Percentiles rank a stretch among this genome's conserved stretches.
Evolutionary conservation across 2,888 invertebrate species (phyloP).

Genomic region (Brachyptera risi): DNA sequence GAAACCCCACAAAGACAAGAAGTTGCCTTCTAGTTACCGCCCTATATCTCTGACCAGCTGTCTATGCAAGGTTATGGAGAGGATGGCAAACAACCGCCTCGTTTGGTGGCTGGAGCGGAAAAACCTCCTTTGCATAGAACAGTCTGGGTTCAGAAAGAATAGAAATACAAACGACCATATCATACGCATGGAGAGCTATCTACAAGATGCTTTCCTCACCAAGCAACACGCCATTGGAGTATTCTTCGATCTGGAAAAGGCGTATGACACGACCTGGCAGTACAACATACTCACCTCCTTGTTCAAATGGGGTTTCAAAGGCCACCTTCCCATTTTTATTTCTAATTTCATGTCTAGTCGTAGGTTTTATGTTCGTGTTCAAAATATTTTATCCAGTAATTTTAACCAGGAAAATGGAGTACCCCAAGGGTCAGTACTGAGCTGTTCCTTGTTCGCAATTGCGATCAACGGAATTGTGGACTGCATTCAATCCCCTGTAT

Average conservation of each 20-base stretch:
- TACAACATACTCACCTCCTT: constrained; percentile 29
- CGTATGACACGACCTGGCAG: constrained; percentile 34
- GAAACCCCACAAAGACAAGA: constrained; percentile 11
- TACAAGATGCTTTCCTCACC: constrained; percentile 32
- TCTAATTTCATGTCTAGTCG: too few species aligned
- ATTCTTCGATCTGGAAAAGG: constrained; percentile 32
- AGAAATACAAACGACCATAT: too few species aligned
- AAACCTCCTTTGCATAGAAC: constrained; percentile 26
- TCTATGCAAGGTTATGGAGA: constrained; percentile 36
- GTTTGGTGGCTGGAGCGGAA: constrained; percentile 34
- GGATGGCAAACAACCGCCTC: constrained; percentile 35
- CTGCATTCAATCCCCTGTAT: constrained; percentile 13
- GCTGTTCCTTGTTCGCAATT: too few species aligned
- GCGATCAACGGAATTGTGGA: constrained; percentile 11
- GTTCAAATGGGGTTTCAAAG: constrained; percentile 30
- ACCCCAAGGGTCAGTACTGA: too few species aligned
- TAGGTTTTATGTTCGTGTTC: constrained; percentile 3
- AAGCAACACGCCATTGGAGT: constrained; percentile 33
- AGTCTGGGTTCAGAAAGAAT: too few species aligned
- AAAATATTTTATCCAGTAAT: constrained; percentile 22
- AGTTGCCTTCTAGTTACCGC: constrained; percentile 28
- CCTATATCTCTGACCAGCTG: constrained; percentile 37
- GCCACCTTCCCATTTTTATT: too few species aligned
- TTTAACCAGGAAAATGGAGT: too few species aligned
- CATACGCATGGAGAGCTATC: too few species aligned